Conservation (phyloP, 2,797 vertebrate genomes). For the Lagodon rhomboides region DNA sequence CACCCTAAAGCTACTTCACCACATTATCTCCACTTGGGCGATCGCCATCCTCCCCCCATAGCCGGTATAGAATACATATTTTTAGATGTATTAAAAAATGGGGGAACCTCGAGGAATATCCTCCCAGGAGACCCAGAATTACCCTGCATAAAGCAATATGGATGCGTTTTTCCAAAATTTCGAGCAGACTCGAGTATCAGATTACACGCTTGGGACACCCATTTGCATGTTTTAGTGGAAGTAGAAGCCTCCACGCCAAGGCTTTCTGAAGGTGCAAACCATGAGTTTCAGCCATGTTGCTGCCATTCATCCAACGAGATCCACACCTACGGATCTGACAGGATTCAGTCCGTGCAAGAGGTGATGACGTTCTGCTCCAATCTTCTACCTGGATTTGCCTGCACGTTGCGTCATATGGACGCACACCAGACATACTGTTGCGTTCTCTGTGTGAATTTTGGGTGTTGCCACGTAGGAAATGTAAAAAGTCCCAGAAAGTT, state of each 20-base stretch:
- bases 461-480: slow-evolving; percentile 24
- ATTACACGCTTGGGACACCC: neutral
- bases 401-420: neutral
- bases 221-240: neutral
- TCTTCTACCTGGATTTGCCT: neutral
- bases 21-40: too few relatives aligned
- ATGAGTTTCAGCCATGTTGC: too few relatives aligned
- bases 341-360: too few relatives aligned
- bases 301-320: too few relatives aligned
- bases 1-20: too few relatives aligned
- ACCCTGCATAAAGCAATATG: neutral
- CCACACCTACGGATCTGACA: too few relatives aligned
- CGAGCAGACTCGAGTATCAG: neutral
- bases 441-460: slow-evolving; percentile 17
- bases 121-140: neutral
- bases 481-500: slow-evolving; percentile 8
- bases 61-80: neutral
- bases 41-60: too few relatives aligned
- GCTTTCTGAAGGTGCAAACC: neutral
- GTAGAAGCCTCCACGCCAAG: neutral
- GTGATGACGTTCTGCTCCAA: neutral
- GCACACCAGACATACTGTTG: neutral
- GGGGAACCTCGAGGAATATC: neutral
- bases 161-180: neutral
- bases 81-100: neutral